Percentiles rank a stretch among this genome's conserved stretches.
phyloP scores from a whole-genome alignment of 2,888 invertebrate genomes.

The Tetranychus truncatus region DNA sequence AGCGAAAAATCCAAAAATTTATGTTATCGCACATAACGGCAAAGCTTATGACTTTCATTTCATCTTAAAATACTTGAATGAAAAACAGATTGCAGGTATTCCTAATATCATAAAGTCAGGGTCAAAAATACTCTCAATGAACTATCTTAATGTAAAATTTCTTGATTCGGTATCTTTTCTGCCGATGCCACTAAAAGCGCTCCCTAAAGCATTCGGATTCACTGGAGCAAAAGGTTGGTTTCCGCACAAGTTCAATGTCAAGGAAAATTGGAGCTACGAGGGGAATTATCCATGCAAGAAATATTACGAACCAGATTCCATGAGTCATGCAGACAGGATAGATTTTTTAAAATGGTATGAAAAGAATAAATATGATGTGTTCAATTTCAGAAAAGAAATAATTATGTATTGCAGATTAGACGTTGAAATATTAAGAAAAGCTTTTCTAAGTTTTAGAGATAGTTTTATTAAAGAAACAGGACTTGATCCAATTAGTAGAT shows the following conservation, averaged over 20 bases:
- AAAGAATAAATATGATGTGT: not conserved
- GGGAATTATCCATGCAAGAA: not conserved
- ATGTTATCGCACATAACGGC: constrained; percentile 11
- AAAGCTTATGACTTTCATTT: constrained; percentile 14
- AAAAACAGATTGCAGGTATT: not conserved
- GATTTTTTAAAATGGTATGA: not conserved
- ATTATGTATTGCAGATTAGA: constrained; percentile 19
- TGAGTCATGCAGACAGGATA: not conserved
- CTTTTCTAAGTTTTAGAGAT: constrained; percentile 7
- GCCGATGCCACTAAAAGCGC: not conserved
- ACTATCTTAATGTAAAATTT: constrained; percentile 5
- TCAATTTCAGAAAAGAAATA: constrained; percentile 7
- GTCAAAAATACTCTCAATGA: constrained; percentile 7
- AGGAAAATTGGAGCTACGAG: not conserved
- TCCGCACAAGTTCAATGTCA: constrained; percentile 11
- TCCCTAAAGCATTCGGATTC: constrained; percentile 15
- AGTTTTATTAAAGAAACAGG: constrained; percentile 2
- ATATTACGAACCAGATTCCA: not conserved
- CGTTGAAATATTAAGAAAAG: constrained; percentile 12
- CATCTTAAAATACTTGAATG: not conserved
- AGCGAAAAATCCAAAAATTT: not conserved
- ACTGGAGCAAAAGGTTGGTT: constrained; percentile 13
- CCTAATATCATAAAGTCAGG: constrained; percentile 10
- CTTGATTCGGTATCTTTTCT: constrained; percentile 12
- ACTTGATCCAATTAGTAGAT: constrained; percentile 17